These are phyloP conservation scores for Podilymbus podiceps DNA, from an alignment of 2,113 vertebrate species.

Conservation along the genomic window DNA sequence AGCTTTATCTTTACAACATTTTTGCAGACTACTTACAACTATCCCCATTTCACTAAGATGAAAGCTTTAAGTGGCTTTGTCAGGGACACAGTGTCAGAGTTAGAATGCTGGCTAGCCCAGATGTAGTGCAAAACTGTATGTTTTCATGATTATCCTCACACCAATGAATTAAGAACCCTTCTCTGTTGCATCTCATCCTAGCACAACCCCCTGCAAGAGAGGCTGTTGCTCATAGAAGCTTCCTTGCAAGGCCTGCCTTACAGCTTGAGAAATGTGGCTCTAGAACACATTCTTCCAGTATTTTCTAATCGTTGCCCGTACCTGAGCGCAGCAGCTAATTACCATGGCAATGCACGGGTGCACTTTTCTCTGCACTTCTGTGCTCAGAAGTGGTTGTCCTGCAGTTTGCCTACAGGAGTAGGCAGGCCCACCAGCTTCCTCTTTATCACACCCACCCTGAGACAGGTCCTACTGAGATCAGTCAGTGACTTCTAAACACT, in stretches of 20 bases:
- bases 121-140: background rate
- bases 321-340: background rate
- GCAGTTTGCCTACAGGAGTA: background rate
- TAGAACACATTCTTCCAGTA: background rate
- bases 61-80: background rate
- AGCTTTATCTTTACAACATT: background rate
- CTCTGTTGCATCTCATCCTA: background rate
- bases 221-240: background rate
- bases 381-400: background rate
- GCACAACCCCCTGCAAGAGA: background rate
- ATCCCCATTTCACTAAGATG: background rate
- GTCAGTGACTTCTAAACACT: background rate
- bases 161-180: background rate
- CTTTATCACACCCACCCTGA: background rate
- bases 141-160: background rate
- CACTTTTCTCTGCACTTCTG: background rate
- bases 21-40: background rate
- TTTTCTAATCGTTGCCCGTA: background rate
- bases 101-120: background rate
- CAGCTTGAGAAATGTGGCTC: background rate
- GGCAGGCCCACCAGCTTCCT: background rate
- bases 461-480: background rate
- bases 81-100: background rate
- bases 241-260: background rate
- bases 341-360: background rate